A percentile compares a stretch with the other conserved stretches of the same genome.
Evolutionary conservation across 2,797 vertebrate species (phyloP).

Genomic region (Acipenser ruthenus): DNA sequence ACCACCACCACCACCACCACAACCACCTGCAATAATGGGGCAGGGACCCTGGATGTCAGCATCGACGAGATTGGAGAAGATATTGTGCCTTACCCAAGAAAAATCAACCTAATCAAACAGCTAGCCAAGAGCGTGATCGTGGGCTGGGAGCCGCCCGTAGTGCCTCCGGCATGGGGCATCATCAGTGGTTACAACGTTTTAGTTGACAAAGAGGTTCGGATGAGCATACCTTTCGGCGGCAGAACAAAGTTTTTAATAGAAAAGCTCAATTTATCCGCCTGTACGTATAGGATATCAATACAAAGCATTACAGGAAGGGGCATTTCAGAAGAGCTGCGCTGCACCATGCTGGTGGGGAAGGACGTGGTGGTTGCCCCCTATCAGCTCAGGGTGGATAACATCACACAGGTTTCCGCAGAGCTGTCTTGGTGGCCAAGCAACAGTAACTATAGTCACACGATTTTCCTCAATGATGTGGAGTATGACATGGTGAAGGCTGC

Average conservation of each 20-base stretch:
- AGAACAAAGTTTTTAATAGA: constrained; percentile 89
- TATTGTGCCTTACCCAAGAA: constrained; percentile 96
- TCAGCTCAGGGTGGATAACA: constrained; percentile 77
- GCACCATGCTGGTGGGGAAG: constrained; percentile 88
- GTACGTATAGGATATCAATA: constrained; percentile 84
- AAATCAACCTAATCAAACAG: constrained; percentile 95
- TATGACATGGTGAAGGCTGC: constrained; percentile 83
- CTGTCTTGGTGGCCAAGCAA: constrained; percentile 93
- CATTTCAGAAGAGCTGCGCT: constrained; percentile 81
- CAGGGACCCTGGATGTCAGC: constrained; percentile 76
- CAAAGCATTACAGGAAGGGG: constrained; percentile 85
- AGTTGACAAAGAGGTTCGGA: constrained; percentile 84
- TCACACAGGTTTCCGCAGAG: constrained; percentile 81
- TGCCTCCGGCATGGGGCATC: constrained; percentile 82
- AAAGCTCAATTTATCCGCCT: constrained; percentile 78
- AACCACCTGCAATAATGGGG: constrained; percentile 66
- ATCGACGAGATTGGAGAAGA: constrained; percentile 92
- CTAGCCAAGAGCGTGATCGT: constrained; percentile 96
- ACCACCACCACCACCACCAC: constrained; percentile 15
- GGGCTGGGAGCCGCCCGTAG: constrained; percentile 90
- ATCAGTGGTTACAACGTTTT: constrained; percentile 87
- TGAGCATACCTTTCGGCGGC: constrained; percentile 75
- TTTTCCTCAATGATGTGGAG: constrained; percentile 90
- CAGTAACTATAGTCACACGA: constrained; percentile 92
- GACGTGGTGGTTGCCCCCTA: constrained; percentile 89